Conservation (phyloP, 64 coral and sea anemone genomes). For the Pocillopora verrucosa region DNA sequence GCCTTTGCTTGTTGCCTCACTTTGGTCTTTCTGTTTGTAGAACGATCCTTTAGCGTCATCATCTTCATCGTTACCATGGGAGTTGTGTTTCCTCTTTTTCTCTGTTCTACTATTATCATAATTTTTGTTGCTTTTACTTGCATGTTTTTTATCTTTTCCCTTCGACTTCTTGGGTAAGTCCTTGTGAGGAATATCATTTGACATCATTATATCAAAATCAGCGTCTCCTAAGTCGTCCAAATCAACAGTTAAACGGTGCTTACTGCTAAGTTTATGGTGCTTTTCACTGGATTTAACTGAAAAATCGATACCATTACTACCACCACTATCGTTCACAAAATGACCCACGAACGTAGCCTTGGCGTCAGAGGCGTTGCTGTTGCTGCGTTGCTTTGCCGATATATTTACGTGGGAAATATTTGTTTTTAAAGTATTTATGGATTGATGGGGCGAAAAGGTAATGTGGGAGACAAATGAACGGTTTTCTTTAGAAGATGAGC, state of each 20-base stretch:
- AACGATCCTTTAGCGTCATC: neutral
- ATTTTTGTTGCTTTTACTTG: constrained; percentile 19
- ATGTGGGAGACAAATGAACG: neutral
- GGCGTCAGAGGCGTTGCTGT: neutral
- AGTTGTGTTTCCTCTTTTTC: constrained; percentile 2
- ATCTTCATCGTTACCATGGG: neutral
- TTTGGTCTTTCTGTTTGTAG: constrained; percentile 28
- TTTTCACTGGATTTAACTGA: constrained; percentile 25
- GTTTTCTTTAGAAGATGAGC: neutral
- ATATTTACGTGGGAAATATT: neutral
- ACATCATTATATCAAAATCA: constrained; percentile 97
- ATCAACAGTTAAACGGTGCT: constrained; percentile 43
- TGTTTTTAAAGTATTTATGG: neutral
- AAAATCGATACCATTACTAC: constrained; percentile 28
- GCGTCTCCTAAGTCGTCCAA: constrained; percentile 83
- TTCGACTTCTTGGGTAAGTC: constrained; percentile 41
- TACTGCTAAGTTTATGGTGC: constrained; percentile 19
- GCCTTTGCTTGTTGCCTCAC: constrained; percentile 14
- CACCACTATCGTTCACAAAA: constrained; percentile 3
- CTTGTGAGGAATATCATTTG: constrained; percentile 80
- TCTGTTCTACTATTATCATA: constrained; percentile 4
- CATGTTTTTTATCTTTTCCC: neutral
- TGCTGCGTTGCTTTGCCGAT: constrained; percentile 9
- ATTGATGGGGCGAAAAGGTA: neutral
- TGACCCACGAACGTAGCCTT: constrained; percentile 1